Evolutionary conservation across 92 coral and sea anemone species (phyloP), one percentile per base, ranked within the genome.

Genomic region (Palythoa grandis): DNA sequence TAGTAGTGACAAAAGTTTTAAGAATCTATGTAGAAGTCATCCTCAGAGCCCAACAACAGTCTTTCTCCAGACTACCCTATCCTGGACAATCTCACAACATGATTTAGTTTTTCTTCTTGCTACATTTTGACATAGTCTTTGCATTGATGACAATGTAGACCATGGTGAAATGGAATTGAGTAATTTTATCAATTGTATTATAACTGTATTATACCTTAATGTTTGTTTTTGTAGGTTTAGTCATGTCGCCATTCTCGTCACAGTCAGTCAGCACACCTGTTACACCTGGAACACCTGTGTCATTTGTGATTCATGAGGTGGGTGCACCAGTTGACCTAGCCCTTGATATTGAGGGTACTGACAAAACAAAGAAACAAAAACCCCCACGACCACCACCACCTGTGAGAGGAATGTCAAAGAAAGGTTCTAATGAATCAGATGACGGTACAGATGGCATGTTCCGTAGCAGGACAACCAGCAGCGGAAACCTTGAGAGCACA

Each of bases 361-460:
- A 71, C 13, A 93, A 91, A 75, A 87, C 74, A 87, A 91, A 91
- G 76, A 92, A 88, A 77, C 85, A 74, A 67, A 89, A 90, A 43
- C 89, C 94, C 4, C 86, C 94, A n/a, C 93, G 92, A 0, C 97
- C 93, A 25, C 94, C 97, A 56, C 92, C 93, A 25, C 98, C 93
- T 0, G 25, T 43, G 14, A 90, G 91, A 20, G 84, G 90, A 40
- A 70, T 83, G 13, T 75, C 75, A 39, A 95, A 90, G 78, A 83
- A 89, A 54, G 75, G 38, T 70, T 77, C 89, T 0, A 92, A 90
- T n/a, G 84, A 76, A 0, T 72, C 87, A n/a, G 91, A 76, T 48
- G 99, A 95, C 0, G 72, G 63, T 19, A 19, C 76, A 7, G 94
- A 90, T 47, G 95, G 95, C 10, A 56, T 70, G 16, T 82, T 86